Evolutionary conservation across 1,140 invertebrate species (phyloP).

Genomic region (Paralvinella palmiformis): DNA sequence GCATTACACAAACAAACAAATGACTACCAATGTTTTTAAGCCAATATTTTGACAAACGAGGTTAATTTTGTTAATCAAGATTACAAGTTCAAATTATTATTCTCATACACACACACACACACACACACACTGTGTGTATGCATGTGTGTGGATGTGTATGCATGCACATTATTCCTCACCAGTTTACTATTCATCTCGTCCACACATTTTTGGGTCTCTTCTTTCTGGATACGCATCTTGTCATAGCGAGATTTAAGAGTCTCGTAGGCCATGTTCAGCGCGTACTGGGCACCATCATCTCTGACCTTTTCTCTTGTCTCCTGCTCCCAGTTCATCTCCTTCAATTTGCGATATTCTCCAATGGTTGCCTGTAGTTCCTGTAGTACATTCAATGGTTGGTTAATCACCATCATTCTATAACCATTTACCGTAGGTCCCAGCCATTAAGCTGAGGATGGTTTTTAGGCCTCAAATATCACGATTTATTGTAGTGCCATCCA

Average conservation of each 20-base stretch:
- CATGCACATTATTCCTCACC: too few species aligned
- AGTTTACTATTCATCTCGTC: too few species aligned
- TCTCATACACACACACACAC: not conserved
- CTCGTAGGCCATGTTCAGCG: constrained; percentile 14
- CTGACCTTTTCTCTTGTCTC: constrained; percentile 1
- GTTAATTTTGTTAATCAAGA: not conserved
- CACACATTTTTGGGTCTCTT: not conserved
- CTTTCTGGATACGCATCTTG: constrained; percentile 2
- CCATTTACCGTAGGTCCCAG: too few species aligned
- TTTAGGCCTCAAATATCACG: too few species aligned
- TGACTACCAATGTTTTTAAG: not conserved
- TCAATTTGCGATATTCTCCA: not conserved
- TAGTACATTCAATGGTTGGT: not conserved
- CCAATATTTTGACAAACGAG: not conserved
- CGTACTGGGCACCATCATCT: constrained; percentile 8
- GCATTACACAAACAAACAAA: too few species aligned
- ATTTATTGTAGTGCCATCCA: too few species aligned
- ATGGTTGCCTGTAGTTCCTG: not conserved
- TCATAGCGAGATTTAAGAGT: constrained; percentile 3
- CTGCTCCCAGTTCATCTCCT: not conserved
- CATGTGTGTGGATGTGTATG: not conserved
- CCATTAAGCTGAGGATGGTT: too few species aligned
- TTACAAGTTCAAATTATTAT: not conserved
- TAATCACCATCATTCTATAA: not conserved
- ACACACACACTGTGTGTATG: not conserved